These are phyloP conservation scores for Sternarchorhynchus goeldii DNA, from an alignment of 2,797 vertebrate species.

Conservation along the genomic window DNA sequence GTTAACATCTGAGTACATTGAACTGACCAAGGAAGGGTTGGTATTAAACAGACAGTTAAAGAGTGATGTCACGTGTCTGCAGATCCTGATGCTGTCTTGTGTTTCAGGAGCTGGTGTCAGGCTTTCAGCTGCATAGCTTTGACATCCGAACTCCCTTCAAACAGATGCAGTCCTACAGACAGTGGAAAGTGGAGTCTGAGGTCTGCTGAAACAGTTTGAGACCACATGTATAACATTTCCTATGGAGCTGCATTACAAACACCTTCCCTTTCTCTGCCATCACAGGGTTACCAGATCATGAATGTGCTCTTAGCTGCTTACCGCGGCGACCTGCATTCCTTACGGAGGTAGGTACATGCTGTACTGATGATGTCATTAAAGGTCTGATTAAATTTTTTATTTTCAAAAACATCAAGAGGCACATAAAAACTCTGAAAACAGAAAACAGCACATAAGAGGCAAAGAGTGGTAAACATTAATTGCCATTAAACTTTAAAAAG, in stretches of 20 bases:
- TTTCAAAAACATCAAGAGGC: neutral
- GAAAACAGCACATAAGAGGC: no score
- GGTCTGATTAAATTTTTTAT: neutral
- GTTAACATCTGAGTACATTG: no score
- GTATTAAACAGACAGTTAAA: neutral
- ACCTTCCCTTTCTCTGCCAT: neutral
- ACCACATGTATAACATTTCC: neutral
- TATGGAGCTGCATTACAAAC: constrained; percentile 1
- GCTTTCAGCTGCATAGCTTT: constrained; percentile 73
- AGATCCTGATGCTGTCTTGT: constrained; percentile 32
- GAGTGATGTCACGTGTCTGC: neutral
- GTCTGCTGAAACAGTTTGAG: constrained; percentile 51
- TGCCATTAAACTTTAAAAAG: neutral
- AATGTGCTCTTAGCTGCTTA: constrained; percentile 72
- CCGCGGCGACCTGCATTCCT: constrained; percentile 66
- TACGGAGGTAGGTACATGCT: constrained; percentile 63
- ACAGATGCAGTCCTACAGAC: constrained; percentile 71
- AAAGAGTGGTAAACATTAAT: no score
- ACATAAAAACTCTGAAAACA: no score
- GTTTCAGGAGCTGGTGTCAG: constrained; percentile 68
- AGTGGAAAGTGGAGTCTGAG: constrained; percentile 74
- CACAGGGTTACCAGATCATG: constrained; percentile 75
- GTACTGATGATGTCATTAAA: neutral
- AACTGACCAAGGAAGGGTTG: no score
- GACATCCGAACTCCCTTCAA: constrained; percentile 74